phyloP scores from a whole-genome alignment of 2,888 invertebrate species.

The Ashinkailepas kermadecensis region DNA sequence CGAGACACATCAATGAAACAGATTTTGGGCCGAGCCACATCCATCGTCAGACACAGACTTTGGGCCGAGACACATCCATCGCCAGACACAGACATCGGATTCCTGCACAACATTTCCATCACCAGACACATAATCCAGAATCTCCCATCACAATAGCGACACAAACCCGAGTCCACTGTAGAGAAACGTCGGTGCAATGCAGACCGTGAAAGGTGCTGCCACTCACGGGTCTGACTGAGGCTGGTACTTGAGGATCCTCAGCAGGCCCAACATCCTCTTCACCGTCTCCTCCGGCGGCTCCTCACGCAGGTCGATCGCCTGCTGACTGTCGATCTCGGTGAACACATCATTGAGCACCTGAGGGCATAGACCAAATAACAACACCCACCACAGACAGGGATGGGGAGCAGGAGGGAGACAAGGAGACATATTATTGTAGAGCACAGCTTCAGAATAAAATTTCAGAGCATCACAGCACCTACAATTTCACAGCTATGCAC shows the following conservation, averaged over 20 bases:
- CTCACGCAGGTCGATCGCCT: conserved; percentile 63
- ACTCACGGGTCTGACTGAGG: conserved; percentile 47
- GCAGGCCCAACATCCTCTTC: conserved; percentile 54
- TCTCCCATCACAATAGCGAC: too few species aligned
- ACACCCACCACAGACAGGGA: not conserved
- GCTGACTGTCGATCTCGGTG: conserved; percentile 58
- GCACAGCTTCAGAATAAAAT: not conserved
- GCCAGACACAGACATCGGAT: too few species aligned
- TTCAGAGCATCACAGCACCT: not conserved
- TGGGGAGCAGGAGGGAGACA: not conserved
- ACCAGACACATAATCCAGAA: too few species aligned
- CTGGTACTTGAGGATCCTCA: conserved; percentile 69
- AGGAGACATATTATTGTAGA: too few species aligned
- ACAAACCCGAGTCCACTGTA: too few species aligned
- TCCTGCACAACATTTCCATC: too few species aligned
- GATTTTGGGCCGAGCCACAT: too few species aligned
- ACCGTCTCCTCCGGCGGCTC: conserved; percentile 70
- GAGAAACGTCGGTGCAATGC: too few species aligned
- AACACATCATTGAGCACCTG: conserved; percentile 65
- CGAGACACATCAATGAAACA: too few species aligned
- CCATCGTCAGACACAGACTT: too few species aligned
- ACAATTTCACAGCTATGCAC: not conserved
- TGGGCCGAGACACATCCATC: too few species aligned
- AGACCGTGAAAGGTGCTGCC: too few species aligned
- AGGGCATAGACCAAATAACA: not conserved